Evolutionary conservation across 2,797 vertebrate species (phyloP).

Genomic region (Toxotes lorentzi): DNA sequence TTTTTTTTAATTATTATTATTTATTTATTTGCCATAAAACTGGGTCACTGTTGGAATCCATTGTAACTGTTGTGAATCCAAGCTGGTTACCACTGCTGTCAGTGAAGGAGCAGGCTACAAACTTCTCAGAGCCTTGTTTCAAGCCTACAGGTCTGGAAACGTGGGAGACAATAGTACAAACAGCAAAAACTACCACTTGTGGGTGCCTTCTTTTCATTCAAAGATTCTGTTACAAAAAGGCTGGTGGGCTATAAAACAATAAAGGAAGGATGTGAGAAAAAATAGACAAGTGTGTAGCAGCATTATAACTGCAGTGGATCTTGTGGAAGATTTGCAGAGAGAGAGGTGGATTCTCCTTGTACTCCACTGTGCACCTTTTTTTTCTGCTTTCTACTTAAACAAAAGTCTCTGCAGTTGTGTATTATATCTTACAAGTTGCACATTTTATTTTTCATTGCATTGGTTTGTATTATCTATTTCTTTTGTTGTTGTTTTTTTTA

Average conservation of each 20-base stretch:
- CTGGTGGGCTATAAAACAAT: slow-evolving; percentile 14
- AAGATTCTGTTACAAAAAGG: slow-evolving; percentile 15
- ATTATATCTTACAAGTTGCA: background rate
- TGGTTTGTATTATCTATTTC: background rate
- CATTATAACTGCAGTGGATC: slow-evolving; percentile 17
- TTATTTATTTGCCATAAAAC: background rate
- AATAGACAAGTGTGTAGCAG: background rate
- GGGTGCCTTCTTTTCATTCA: slow-evolving; percentile 20
- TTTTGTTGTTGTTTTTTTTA: background rate
- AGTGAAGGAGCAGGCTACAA: slow-evolving; percentile 2
- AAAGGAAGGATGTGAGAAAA: slow-evolving; percentile 5
- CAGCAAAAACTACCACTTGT: slow-evolving; percentile 1
- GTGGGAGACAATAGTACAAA: slow-evolving; percentile 4
- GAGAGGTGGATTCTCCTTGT: slow-evolving; percentile 21
- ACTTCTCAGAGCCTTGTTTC: slow-evolving; percentile 21
- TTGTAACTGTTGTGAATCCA: slow-evolving; percentile 12
- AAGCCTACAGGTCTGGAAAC: slow-evolving; percentile 16
- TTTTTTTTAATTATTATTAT: no score
- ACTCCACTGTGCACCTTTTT: background rate
- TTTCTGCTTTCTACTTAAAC: slow-evolving; percentile 8
- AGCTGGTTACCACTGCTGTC: slow-evolving; percentile 2
- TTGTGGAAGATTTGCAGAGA: slow-evolving; percentile 42
- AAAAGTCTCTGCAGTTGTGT: background rate
- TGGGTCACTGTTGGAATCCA: slow-evolving; percentile 20
- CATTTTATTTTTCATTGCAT: background rate